phyloP scores from a whole-genome alignment of 2,113 vertebrate species.

The Oreochromis tanganicae region DNA sequence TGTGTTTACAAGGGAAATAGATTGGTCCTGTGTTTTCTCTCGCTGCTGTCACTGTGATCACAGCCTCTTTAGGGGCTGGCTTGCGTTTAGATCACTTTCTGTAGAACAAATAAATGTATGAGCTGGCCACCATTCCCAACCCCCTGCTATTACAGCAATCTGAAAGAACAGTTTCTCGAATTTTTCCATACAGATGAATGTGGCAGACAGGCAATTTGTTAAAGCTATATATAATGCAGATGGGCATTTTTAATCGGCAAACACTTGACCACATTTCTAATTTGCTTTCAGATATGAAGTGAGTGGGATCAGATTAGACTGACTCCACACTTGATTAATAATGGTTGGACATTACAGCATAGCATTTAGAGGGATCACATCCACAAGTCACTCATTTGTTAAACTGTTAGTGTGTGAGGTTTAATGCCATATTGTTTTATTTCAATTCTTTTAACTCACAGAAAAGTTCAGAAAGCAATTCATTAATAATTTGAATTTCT shows the following conservation, averaged over 20 bases:
- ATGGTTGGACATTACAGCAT: not conserved
- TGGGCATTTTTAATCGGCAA: not conserved
- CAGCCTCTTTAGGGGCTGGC: slow-evolving; percentile 44
- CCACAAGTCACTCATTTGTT: not conserved
- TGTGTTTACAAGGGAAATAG: slow-evolving; percentile 28
- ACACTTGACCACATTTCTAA: not conserved
- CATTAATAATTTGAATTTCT: not conserved
- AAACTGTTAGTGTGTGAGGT: not conserved
- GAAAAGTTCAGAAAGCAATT: not conserved
- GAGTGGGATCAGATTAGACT: not conserved
- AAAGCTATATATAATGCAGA: not conserved
- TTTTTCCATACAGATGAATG: slow-evolving; percentile 6
- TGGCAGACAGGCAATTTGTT: not conserved
- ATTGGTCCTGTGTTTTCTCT: slow-evolving; percentile 31
- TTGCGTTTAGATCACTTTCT: slow-evolving; percentile 16
- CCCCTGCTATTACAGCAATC: not conserved
- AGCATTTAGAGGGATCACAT: not conserved
- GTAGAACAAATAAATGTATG: slow-evolving; percentile 4
- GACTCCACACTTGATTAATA: not conserved
- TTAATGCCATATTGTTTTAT: not conserved
- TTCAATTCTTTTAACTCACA: not conserved
- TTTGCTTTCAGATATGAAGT: not conserved
- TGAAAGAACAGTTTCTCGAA: not conserved
- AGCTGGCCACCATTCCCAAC: not conserved
- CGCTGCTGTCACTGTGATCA: slow-evolving; percentile 38